phyloP scores from a whole-genome alignment of 2,797 vertebrate species.

The Myotis myotis region DNA sequence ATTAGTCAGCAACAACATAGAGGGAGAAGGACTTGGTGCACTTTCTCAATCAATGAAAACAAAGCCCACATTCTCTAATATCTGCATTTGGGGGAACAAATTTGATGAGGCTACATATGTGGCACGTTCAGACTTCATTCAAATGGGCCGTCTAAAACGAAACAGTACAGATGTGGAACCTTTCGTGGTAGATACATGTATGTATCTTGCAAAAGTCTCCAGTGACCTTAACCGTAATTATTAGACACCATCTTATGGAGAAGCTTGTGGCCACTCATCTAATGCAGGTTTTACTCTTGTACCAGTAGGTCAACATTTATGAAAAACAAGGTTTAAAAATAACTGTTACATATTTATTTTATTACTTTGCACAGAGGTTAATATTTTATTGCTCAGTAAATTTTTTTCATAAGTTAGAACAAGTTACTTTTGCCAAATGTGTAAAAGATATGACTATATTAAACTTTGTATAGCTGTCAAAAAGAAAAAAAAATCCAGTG shows the following conservation, averaged over 20 bases:
- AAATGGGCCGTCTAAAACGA: conserved; percentile 79
- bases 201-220: conserved; percentile 86
- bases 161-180: conserved; percentile 86
- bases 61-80: conserved; percentile 83
- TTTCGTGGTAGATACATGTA: conserved; percentile 84
- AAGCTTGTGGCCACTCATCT: conserved; percentile 17
- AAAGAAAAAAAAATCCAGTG: not conserved
- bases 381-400: not conserved
- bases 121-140: conserved; percentile 87
- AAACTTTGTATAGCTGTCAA: not conserved
- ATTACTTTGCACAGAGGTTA: not conserved
- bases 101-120: conserved; percentile 85
- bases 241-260: conserved; percentile 78
- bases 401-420: conserved; percentile 53
- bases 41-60: conserved; percentile 83
- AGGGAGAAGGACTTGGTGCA: conserved; percentile 86
- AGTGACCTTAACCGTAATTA: conserved; percentile 86
- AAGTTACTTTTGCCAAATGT: conserved; percentile 33
- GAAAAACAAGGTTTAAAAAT: conserved; percentile 60
- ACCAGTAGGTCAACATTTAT: conserved; percentile 52
- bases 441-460: conserved; percentile 1
- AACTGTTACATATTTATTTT: conserved; percentile 6
- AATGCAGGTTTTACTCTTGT: conserved; percentile 81
- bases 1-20: conserved; percentile 86
- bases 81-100: conserved; percentile 93